Percentiles rank a stretch among this genome's conserved stretches.
These are phyloP conservation scores for Caenorhabditis imperialis DNA, from an alignment of 2,888 invertebrate genomes.

Conservation along the genomic window DNA sequence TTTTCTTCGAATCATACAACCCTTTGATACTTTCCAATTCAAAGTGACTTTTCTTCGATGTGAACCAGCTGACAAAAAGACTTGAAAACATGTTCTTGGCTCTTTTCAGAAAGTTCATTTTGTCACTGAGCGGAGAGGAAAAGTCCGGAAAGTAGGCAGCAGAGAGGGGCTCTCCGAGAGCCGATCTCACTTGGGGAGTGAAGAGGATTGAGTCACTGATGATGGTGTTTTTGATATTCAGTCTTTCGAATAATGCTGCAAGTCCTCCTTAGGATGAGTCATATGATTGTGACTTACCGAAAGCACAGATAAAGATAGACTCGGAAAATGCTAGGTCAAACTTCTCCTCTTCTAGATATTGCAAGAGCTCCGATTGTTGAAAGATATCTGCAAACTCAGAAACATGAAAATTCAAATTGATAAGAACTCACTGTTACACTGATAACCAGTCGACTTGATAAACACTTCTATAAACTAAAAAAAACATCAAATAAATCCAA, in stretches of 20 bases:
- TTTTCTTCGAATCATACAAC: not conserved
- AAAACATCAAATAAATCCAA: too few species aligned
- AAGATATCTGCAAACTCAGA: constrained; percentile 45
- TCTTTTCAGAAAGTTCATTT: constrained; percentile 17
- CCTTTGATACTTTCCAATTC: constrained; percentile 2
- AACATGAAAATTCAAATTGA: too few species aligned
- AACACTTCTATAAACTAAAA: constrained; percentile 26
- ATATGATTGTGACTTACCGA: too few species aligned
- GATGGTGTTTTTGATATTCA: constrained; percentile 25
- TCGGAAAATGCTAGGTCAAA: constrained; percentile 48
- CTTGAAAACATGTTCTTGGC: not conserved
- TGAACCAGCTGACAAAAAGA: not conserved
- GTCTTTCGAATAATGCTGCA: constrained; percentile 29
- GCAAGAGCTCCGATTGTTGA: constrained; percentile 16
- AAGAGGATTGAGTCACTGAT: constrained; percentile 33
- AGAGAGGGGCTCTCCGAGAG: constrained; percentile 20
- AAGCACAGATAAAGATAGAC: constrained; percentile 27
- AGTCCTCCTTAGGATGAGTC: too few species aligned
- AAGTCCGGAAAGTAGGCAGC: constrained; percentile 11
- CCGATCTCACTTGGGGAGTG: constrained; percentile 3
- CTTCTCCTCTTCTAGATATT: constrained; percentile 19
- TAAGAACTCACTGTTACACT: constrained; percentile 7
- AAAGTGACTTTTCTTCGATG: not conserved
- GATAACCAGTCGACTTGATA: constrained; percentile 4
- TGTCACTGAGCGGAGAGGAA: constrained; percentile 2